A percentile compares a stretch with the other conserved stretches of the same genome.
These are phyloP conservation scores for Otus sunia DNA, from an alignment of 2,113 vertebrate genomes.

Conservation along the genomic window DNA sequence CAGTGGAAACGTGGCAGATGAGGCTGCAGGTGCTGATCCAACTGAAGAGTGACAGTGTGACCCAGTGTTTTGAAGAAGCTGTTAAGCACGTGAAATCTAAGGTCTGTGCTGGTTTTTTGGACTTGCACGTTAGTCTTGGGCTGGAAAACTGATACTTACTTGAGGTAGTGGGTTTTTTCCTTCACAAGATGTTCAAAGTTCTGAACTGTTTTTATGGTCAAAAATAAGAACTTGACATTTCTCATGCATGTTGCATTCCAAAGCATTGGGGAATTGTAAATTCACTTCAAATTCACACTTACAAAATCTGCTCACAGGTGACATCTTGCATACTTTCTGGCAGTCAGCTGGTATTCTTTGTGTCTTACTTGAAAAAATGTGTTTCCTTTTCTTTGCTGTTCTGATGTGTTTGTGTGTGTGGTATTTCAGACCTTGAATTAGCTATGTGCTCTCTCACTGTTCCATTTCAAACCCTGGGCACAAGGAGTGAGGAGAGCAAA, in stretches of 20 bases:
- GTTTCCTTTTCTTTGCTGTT: background rate
- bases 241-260: background rate
- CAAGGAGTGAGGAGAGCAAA: background rate
- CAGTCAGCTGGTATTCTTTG: background rate
- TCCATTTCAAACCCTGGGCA: background rate
- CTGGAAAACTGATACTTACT: background rate
- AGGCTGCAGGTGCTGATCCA: constrained; percentile 82
- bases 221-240: background rate
- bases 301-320: background rate
- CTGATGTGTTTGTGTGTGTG: background rate
- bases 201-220: background rate
- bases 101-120: constrained; percentile 70
- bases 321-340: background rate
- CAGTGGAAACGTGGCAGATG: constrained; percentile 78
- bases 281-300: background rate
- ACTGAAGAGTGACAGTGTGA: constrained; percentile 66
- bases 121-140: background rate
- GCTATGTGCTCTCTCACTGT: background rate
- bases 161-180: background rate
- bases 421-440: background rate
- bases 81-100: constrained; percentile 78
- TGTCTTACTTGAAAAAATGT: background rate
- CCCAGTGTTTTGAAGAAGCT: constrained; percentile 82
- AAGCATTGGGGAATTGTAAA: background rate
- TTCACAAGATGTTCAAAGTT: background rate